phyloP scores from a whole-genome alignment of 64 coral and sea anemone genomes.

The Cladopsammia gracilis region DNA sequence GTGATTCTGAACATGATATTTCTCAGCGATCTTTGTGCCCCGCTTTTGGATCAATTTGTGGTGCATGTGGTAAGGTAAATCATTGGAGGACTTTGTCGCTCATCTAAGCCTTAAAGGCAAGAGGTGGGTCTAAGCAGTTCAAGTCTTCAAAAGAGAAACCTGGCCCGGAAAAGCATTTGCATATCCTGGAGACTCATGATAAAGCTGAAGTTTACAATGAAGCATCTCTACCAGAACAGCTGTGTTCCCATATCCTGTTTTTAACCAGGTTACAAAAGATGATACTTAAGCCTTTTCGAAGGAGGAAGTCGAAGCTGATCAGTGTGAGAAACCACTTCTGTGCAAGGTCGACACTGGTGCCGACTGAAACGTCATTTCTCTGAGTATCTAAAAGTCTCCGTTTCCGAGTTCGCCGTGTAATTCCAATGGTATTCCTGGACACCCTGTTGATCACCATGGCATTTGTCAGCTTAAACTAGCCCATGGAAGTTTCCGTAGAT shows the following conservation, averaged over 20 bases:
- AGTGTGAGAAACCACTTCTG: constrained; percentile 1
- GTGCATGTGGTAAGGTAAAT: constrained; percentile 50
- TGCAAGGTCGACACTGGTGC: constrained; percentile 52
- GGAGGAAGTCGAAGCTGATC: background rate
- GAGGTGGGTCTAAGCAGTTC: background rate
- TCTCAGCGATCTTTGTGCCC: constrained; percentile 71
- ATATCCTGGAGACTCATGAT: background rate
- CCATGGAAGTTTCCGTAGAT: constrained; percentile 32
- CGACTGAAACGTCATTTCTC: constrained; percentile 32
- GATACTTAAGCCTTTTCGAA: constrained; percentile 18
- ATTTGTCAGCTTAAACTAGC: constrained; percentile 71
- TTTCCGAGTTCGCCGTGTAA: constrained; percentile 44
- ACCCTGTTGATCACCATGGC: constrained; percentile 64
- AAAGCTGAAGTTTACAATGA: background rate
- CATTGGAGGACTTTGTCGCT: constrained; percentile 27
- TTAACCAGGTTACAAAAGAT: constrained; percentile 1
- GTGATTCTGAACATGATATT: too few relatives aligned
- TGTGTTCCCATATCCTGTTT: constrained; percentile 15
- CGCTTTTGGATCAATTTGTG: constrained; percentile 58
- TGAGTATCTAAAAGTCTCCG: constrained; percentile 33
- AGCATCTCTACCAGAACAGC: background rate
- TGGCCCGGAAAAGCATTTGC: background rate
- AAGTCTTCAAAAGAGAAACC: background rate
- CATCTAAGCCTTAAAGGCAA: background rate
- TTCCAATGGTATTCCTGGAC: constrained; percentile 29